These are phyloP conservation scores for Pimpla rufipes DNA, from an alignment of 2,888 invertebrate genomes.

Conservation along the genomic window DNA sequence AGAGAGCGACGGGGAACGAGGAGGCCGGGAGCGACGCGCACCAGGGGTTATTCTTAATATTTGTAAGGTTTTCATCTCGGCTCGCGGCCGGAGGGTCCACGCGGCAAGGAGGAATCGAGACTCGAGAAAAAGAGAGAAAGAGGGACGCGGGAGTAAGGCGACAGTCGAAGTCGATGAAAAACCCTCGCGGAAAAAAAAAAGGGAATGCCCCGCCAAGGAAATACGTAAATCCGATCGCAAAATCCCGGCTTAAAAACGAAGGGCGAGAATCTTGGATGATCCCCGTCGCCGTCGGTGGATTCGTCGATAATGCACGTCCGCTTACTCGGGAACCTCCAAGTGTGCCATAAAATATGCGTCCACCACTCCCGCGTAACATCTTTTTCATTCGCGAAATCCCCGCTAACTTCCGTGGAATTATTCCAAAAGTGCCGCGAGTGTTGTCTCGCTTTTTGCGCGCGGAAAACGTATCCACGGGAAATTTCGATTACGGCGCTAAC, in stretches of 20 bases:
- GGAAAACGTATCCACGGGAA: too few species aligned
- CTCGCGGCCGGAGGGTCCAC: slow-evolving; percentile 55
- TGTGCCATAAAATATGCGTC: slow-evolving; percentile 23
- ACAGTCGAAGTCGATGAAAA: slow-evolving; percentile 49
- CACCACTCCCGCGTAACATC: background rate
- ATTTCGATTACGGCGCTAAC: too few species aligned
- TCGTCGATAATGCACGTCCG: slow-evolving; percentile 39
- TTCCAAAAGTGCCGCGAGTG: background rate
- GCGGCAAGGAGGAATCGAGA: slow-evolving; percentile 21
- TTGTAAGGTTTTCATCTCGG: slow-evolving; percentile 82
- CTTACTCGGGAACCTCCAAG: slow-evolving; percentile 12
- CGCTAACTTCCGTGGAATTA: background rate
- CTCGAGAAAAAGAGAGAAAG: slow-evolving; percentile 49
- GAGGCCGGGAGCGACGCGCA: slow-evolving; percentile 62
- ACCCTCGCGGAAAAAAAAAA: slow-evolving; percentile 31
- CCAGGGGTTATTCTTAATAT: slow-evolving; percentile 82
- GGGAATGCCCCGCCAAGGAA: slow-evolving; percentile 64
- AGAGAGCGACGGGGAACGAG: slow-evolving; percentile 28
- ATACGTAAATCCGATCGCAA: slow-evolving; percentile 80
- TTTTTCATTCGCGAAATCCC: background rate
- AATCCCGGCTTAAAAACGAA: slow-evolving; percentile 78
- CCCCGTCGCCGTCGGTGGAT: slow-evolving; percentile 57
- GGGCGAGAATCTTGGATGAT: slow-evolving; percentile 79
- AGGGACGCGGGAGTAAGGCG: slow-evolving; percentile 27
- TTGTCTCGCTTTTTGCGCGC: background rate